phyloP scores from a whole-genome alignment of 2,888 invertebrate species.

The Panorpa germanica region DNA sequence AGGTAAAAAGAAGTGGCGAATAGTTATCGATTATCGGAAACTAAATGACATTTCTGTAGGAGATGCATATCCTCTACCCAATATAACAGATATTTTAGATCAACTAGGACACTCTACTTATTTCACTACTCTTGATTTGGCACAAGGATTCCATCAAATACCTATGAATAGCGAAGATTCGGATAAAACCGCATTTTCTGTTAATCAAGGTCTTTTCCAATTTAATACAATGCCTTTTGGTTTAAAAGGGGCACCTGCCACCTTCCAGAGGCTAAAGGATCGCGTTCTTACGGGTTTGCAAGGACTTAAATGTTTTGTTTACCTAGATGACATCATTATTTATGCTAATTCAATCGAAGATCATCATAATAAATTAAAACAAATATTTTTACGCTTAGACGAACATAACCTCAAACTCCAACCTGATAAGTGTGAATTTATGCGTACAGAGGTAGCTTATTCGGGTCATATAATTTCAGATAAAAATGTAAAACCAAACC shows the following conservation, averaged over 20 bases:
- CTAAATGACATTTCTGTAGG: constrained; percentile 13
- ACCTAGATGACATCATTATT: constrained; percentile 17
- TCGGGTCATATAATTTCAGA: constrained; percentile 13
- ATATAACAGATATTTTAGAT: constrained; percentile 11
- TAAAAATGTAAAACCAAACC: constrained; percentile 13
- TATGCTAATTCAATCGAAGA: constrained; percentile 12
- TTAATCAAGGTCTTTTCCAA: constrained; percentile 12
- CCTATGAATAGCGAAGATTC: constrained; percentile 9
- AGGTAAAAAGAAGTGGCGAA: constrained; percentile 14
- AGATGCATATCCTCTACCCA: constrained; percentile 13
- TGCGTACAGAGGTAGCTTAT: constrained; percentile 13
- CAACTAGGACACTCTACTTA: constrained; percentile 11
- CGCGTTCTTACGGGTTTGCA: constrained; percentile 13
- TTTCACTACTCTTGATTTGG: constrained; percentile 12
- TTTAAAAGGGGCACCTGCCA: constrained; percentile 15
- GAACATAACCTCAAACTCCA: constrained; percentile 13
- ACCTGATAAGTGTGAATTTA: constrained; percentile 15
- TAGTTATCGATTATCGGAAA: constrained; percentile 14
- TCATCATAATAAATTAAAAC: constrained; percentile 11
- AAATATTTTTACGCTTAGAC: constrained; percentile 12
- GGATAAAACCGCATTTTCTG: constrained; percentile 13
- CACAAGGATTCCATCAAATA: constrained; percentile 12
- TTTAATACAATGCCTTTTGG: constrained; percentile 14
- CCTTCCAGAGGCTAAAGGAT: constrained; percentile 17
- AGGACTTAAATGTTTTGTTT: constrained; percentile 10